These are phyloP conservation scores for Euura lappo DNA, from an alignment of 1,140 invertebrate genomes.

Conservation along the genomic window DNA sequence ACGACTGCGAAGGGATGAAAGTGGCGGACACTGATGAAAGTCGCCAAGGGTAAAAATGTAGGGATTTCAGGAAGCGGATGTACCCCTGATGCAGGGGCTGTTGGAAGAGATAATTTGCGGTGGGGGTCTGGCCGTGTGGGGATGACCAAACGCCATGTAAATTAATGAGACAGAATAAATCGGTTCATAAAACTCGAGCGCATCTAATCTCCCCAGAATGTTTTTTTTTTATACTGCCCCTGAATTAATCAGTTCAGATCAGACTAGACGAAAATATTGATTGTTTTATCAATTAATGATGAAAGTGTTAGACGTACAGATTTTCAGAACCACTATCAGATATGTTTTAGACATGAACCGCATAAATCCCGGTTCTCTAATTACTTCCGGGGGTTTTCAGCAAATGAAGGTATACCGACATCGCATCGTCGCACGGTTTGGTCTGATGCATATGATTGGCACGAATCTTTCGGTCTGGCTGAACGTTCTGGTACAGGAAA, in stretches of 20 bases:
- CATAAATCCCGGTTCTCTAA: not conserved
- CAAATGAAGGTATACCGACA: constrained; percentile 91
- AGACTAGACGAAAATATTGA: too few relatives aligned
- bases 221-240: not conserved
- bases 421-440: constrained; percentile 85
- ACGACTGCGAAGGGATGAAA: constrained; percentile 1
- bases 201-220: too few relatives aligned
- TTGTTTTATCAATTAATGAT: too few relatives aligned
- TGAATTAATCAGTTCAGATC: too few relatives aligned
- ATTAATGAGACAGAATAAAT: constrained; percentile 4
- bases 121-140: not conserved
- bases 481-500: constrained; percentile 91
- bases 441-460: constrained; percentile 95
- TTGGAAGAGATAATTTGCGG: not conserved
- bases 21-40: not conserved
- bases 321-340: too few relatives aligned
- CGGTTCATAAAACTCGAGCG: not conserved
- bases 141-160: not conserved
- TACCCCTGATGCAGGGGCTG: not conserved
- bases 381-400: constrained; percentile 51
- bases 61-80: constrained; percentile 1
- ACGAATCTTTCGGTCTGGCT: constrained; percentile 94
- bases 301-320: too few relatives aligned
- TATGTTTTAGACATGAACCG: not conserved
- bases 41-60: not conserved